phyloP scores from a whole-genome alignment of 2,113 vertebrate genomes.

The Chionis minor region DNA sequence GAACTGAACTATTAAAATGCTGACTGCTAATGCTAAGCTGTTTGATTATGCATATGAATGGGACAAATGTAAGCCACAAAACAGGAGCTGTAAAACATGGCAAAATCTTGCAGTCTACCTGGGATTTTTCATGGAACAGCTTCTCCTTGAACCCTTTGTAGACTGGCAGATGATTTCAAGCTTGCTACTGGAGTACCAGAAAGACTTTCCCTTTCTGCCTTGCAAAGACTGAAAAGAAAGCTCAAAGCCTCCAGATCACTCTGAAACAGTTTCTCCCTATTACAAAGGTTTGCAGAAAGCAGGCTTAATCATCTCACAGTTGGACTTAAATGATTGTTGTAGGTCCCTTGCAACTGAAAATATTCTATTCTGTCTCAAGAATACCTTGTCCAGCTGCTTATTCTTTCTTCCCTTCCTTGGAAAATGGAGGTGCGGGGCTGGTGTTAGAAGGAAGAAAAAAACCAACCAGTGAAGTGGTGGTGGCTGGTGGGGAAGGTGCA shows the following conservation, averaged over 20 bases:
- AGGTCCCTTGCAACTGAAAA: neutral
- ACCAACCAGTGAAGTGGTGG: neutral
- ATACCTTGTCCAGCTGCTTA: neutral
- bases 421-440: neutral
- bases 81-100: neutral
- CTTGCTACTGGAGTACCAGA: neutral
- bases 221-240: neutral
- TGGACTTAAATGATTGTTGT: neutral
- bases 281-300: neutral
- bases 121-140: neutral
- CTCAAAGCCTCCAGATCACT: neutral
- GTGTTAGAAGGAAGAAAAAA: rapidly evolving
- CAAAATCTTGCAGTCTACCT: neutral
- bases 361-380: neutral
- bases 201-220: neutral
- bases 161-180: neutral
- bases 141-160: neutral
- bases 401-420: neutral
- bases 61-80: neutral
- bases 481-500: neutral
- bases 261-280: neutral
- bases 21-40: neutral
- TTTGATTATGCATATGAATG: neutral
- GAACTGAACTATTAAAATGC: neutral
- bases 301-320: neutral